Conservation (phyloP, 2,113 vertebrate species). For the Podiceps cristatus region DNA sequence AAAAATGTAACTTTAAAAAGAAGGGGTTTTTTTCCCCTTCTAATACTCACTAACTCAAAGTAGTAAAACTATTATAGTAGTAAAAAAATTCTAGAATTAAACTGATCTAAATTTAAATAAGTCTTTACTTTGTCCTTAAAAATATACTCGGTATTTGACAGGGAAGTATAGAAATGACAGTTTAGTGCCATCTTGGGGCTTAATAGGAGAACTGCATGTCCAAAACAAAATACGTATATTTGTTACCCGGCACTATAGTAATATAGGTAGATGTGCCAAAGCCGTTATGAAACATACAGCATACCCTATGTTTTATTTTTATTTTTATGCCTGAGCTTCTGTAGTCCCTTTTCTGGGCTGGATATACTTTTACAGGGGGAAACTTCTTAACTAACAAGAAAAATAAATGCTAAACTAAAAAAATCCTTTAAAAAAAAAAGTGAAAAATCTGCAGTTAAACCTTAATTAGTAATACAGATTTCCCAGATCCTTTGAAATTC, state of each 20-base stretch:
- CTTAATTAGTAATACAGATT: background rate
- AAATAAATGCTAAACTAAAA: background rate
- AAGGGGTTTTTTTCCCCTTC: rapidly evolving
- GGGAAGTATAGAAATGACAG: background rate
- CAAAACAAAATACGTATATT: background rate
- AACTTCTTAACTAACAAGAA: background rate
- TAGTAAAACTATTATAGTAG: background rate
- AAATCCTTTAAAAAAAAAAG: background rate
- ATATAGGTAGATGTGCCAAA: background rate
- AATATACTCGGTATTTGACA: rapidly evolving
- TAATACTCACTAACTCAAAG: background rate
- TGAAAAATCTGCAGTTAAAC: background rate
- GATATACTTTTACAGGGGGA: background rate
- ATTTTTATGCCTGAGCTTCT: background rate
- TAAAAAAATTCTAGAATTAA: background rate
- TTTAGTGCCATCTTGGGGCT: constrained; percentile 63
- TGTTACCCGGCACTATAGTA: background rate
- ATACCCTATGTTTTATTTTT: background rate
- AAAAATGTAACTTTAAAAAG: background rate
- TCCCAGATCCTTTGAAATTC: background rate
- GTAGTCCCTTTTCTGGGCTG: background rate
- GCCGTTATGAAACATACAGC: background rate
- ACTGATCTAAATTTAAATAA: background rate
- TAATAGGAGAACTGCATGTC: background rate
- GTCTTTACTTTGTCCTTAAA: background rate